Base-by-base conservation (phyloP, 1,140 invertebrate species). In the Drosophila rhopaloa region DNA sequence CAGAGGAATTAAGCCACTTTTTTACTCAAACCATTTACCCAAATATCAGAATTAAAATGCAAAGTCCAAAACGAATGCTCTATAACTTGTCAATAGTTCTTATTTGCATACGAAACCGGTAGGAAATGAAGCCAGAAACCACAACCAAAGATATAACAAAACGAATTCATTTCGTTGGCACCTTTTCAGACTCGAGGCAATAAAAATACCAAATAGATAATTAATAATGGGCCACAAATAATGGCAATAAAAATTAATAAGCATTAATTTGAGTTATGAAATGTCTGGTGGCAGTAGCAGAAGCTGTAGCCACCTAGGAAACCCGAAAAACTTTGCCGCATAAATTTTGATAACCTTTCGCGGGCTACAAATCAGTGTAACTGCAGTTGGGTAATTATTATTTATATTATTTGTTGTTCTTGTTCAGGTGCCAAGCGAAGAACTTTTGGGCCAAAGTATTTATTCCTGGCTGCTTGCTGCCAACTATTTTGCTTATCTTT, bases 211-310 rank as follows among this genome's bases (percentile, higher is more conserved):
- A 67, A 76, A 76, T 67, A 76, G 72, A 76, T 76, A 76, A 76
- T 76, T 76, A 76, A 76, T 76, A 76, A 76, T 53, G 54, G 72
- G 29, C 61, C 54, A 76, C 73, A 57, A 76, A 76, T 76, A 76
- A 76, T 76, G 37, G 73, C 72, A 76, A 76, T 76, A 76, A 76
- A 75, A 76, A 76, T 76, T 76, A 76, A 76, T 76, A 76, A 76
- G 61, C 73, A 76, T 76, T 76, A 59, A 76, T 76, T 57, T 76
- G 53, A 76, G 72, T 76, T 76, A 76, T 76, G 73, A 67, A 76
- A 76, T 65, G 46, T 57, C 53, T 50, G 71, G 16, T 55, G 48
- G 32, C 47, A 38, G 19, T 38, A 43, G 38, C 57, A 48, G 57
- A 13, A 46, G 24, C 63, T 38, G 66, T 68, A 46, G 66, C 66